These are phyloP conservation scores for Branchellion lobata DNA, from an alignment of 2,888 invertebrate genomes.

Conservation along the genomic window DNA sequence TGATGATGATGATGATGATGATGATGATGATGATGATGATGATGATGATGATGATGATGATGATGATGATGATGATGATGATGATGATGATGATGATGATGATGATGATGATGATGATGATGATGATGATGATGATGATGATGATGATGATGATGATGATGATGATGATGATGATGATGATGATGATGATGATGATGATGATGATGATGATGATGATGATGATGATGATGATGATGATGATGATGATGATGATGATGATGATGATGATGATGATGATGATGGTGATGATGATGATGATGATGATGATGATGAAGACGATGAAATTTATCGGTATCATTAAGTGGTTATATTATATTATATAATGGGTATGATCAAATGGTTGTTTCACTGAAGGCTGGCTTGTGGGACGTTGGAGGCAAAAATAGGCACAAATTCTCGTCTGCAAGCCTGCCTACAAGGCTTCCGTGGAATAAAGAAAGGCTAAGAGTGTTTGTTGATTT, in stretches of 20 bases:
- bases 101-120: constrained; percentile 22
- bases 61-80: constrained; percentile 22
- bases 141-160: constrained; percentile 21
- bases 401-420: too few species aligned
- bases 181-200: constrained; percentile 22
- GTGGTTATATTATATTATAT: too few species aligned
- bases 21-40: constrained; percentile 21
- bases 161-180: constrained; percentile 18
- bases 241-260: constrained; percentile 22
- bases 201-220: constrained; percentile 21
- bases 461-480: too few species aligned
- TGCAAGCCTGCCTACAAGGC: too few species aligned
- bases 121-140: constrained; percentile 21
- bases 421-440: too few species aligned
- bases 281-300: constrained; percentile 18
- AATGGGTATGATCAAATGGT: too few species aligned
- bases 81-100: constrained; percentile 21
- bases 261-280: constrained; percentile 21
- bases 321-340: too few species aligned
- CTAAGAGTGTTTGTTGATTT: too few species aligned
- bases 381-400: too few species aligned
- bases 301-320: not conserved
- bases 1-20: constrained; percentile 22
- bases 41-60: constrained; percentile 22
- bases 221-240: constrained; percentile 18